Evolutionary conservation across 53 echinoderm and acorn worm genomes (phyloP).

Genomic region (Glandiceps talaboti): DNA sequence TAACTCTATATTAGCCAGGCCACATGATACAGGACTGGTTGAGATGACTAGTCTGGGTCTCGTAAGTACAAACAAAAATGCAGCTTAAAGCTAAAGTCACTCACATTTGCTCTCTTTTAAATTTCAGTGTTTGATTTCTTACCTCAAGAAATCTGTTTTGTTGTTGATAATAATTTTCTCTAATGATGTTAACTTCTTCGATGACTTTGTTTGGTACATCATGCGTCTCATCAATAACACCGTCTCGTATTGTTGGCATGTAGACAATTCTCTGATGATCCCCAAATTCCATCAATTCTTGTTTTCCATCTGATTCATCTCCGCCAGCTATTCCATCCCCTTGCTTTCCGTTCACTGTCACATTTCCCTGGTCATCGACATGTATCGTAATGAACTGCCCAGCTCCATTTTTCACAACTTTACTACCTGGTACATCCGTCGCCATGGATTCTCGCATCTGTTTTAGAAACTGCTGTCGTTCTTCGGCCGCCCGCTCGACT

Average conservation of each 20-base stretch:
- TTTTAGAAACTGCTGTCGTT: conserved; percentile 7
- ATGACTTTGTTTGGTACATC: conserved; percentile 58
- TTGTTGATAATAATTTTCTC: background rate
- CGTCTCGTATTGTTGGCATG: conserved; percentile 89
- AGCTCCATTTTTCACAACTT: background rate
- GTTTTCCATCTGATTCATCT: background rate
- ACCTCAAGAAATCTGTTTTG: background rate
- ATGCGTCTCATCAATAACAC: conserved; percentile 49
- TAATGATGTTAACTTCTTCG: conserved; percentile 36
- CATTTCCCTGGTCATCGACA: background rate
- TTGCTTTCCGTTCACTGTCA: background rate
- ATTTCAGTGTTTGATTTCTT: too few species aligned
- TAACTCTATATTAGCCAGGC: too few species aligned
- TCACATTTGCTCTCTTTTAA: too few species aligned
- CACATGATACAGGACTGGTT: too few species aligned
- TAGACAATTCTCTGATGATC: conserved; percentile 18
- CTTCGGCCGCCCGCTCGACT: background rate
- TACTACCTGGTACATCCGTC: background rate
- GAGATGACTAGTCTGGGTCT: too few species aligned
- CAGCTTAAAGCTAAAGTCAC: too few species aligned
- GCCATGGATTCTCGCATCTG: background rate
- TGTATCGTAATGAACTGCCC: background rate
- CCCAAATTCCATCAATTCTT: background rate
- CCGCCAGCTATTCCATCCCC: background rate
- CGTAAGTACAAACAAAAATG: too few species aligned